Conservation (phyloP, 2,888 invertebrate genomes). For the Caenorhabditis sp. region DNA sequence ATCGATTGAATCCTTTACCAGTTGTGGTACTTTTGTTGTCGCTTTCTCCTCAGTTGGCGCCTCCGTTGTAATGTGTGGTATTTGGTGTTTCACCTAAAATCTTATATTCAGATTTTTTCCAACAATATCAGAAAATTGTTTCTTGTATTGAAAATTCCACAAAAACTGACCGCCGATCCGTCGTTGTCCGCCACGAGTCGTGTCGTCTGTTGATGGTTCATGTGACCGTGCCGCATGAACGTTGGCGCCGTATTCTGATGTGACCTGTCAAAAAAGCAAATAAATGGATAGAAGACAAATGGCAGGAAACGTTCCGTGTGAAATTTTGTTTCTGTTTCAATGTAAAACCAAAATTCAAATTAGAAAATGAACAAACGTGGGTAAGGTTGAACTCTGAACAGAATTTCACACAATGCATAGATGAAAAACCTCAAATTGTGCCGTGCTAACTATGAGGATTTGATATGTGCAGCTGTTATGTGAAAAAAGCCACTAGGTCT, state of each 20-base stretch:
- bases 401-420: conserved; percentile 57
- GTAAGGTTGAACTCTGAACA: conserved; percentile 48
- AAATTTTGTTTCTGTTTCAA: conserved; percentile 34
- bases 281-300: conserved; percentile 20
- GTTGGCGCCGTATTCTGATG: conserved; percentile 74
- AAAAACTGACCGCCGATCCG: conserved; percentile 71
- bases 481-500: conserved; percentile 24
- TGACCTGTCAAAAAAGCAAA: conserved; percentile 42
- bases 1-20: conserved; percentile 74
- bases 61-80: conserved; percentile 75
- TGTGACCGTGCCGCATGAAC: conserved; percentile 80
- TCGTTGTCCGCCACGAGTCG: conserved; percentile 78
- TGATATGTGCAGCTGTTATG: conserved; percentile 42
- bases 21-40: conserved; percentile 67
- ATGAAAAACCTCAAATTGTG: conserved; percentile 38
- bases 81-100: conserved; percentile 73
- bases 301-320: conserved; percentile 41
- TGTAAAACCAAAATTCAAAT: conserved; percentile 20
- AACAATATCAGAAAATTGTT: background rate
- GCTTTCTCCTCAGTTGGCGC: conserved; percentile 71
- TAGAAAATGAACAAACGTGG: conserved; percentile 27
- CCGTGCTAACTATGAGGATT: conserved; percentile 37
- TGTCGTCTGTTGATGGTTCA: conserved; percentile 78
- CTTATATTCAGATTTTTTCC: background rate
- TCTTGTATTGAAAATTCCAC: too few relatives aligned